These are phyloP conservation scores for Anthonomus grandis DNA, from an alignment of 1,140 invertebrate species.

Conservation along the genomic window DNA sequence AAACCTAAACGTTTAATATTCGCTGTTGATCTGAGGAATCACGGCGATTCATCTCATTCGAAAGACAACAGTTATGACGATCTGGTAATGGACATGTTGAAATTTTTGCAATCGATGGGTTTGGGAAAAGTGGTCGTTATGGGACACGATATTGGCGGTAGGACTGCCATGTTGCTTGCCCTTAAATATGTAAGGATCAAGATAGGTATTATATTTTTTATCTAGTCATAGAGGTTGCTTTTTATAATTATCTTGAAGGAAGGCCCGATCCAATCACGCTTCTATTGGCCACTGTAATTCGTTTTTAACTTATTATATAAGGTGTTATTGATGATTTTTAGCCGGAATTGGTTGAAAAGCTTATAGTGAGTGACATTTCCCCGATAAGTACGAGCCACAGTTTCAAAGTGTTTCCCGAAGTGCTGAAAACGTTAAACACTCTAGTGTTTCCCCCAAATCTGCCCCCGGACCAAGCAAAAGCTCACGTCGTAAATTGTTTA, in stretches of 20 bases:
- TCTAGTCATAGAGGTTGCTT: too few relatives aligned
- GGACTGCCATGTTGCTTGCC: slow-evolving; percentile 75
- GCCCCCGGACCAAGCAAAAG: slow-evolving; percentile 64
- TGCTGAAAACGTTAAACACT: slow-evolving; percentile 65
- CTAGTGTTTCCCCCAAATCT: slow-evolving; percentile 57
- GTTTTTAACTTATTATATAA: not conserved
- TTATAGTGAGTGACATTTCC: slow-evolving; percentile 82
- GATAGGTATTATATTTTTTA: too few relatives aligned
- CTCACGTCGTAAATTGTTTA: slow-evolving; percentile 55
- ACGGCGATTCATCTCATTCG: slow-evolving; percentile 84
- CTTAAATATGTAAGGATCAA: slow-evolving; percentile 51
- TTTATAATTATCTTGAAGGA: too few relatives aligned
- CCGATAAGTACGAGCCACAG: slow-evolving; percentile 63
- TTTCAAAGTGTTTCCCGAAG: slow-evolving; percentile 58
- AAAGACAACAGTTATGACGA: slow-evolving; percentile 65
- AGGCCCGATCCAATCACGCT: too few relatives aligned
- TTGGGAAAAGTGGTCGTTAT: slow-evolving; percentile 65
- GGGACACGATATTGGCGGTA: slow-evolving; percentile 90
- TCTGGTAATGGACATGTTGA: slow-evolving; percentile 70
- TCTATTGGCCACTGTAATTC: not conserved
- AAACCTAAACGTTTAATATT: slow-evolving; percentile 60
- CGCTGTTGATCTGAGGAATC: slow-evolving; percentile 83
- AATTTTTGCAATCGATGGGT: slow-evolving; percentile 59
- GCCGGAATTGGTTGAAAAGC: slow-evolving; percentile 73
- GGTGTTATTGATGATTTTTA: slow-evolving; percentile 50